Conservation (phyloP, 1,140 invertebrate species). For the Vollenhovia emeryi region DNA sequence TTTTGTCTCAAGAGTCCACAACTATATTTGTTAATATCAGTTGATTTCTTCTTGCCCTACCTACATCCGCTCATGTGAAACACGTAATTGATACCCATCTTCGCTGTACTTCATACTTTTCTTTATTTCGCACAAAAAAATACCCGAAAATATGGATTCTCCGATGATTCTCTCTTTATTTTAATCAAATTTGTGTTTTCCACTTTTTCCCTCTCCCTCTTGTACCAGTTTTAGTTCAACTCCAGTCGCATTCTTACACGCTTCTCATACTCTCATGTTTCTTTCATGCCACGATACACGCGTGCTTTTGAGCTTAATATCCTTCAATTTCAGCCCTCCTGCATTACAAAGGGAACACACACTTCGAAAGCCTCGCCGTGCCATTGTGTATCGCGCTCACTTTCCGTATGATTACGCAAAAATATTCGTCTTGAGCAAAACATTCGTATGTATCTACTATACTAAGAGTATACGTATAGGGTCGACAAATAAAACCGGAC, state of each 20-base stretch:
- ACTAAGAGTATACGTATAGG: slow-evolving; percentile 61
- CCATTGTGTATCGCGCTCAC: slow-evolving; percentile 53
- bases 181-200: slow-evolving; percentile 69
- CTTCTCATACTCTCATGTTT: neutral
- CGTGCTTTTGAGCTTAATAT: slow-evolving; percentile 78
- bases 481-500: slow-evolving; percentile 61
- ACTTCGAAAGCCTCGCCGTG: slow-evolving; percentile 68
- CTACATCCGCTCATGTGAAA: slow-evolving; percentile 66
- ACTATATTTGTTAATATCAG: slow-evolving; percentile 15
- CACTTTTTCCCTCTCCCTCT: slow-evolving; percentile 59
- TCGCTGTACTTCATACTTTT: slow-evolving; percentile 66
- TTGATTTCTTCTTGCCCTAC: slow-evolving; percentile 44
- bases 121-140: slow-evolving; percentile 68
- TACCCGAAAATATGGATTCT: slow-evolving; percentile 79
- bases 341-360: slow-evolving; percentile 75
- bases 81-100: slow-evolving; percentile 66
- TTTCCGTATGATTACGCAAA: slow-evolving; percentile 64
- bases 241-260: slow-evolving; percentile 1
- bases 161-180: slow-evolving; percentile 67
- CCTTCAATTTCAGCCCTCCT: slow-evolving; percentile 81
- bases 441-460: slow-evolving; percentile 71
- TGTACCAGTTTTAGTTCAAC: slow-evolving; percentile 29
- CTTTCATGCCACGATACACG: slow-evolving; percentile 62
- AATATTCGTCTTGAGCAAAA: slow-evolving; percentile 78
- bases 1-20: slow-evolving; percentile 12